Evolutionary conservation across 2,888 invertebrate species (phyloP), one percentile per base, ranked within the genome.

Genomic region (Orthosia gracilis): DNA sequence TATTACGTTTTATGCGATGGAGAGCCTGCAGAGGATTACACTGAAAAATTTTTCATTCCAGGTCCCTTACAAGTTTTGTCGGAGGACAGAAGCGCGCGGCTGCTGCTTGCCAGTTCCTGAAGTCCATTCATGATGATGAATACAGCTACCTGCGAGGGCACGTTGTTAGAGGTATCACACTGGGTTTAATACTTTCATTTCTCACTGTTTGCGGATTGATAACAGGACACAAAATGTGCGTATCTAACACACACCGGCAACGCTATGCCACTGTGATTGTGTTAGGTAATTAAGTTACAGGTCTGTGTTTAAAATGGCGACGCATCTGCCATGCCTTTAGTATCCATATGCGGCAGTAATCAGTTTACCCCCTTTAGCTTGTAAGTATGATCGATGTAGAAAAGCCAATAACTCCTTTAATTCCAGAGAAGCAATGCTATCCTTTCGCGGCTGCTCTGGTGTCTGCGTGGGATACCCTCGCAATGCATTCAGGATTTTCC

Each of bases 401-500:
- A 52, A 15, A 21, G 11, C 12, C 4, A 54, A 47, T 21, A 21
- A 9, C 17, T 40, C 3, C n/a, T 54, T 18, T 1, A 74, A 70
- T 58, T 85, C 21, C 79, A 96, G 78, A 55, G 3, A 78, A 57
- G 12, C 21, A 1, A 15, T 61, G 55, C 58, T 97, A 97, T 79
- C 99, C 99, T 3, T 98, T 98, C 7, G 98, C 98, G 0, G 98
- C 97, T 52, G 98, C 98, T 85, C 93, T 99, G 82, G 91, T 95
- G 26, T 92, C 97, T 9, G 97, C 97, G 2, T 98, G 98, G 98
- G 97, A 98, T 87, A 97, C 97, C 0, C 89, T 98, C 11, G 97
- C 97, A 0, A 94, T 97, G 89, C 94, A 97, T 88, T n/a, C 85
- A 67, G 97, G 97, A 0, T 94, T 96, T n/a, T 89, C 96, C 4